Percentiles rank a stretch among this genome's conserved stretches.
These are phyloP conservation scores for Psettodes erumei DNA, from an alignment of 2,113 vertebrate genomes.

Conservation along the genomic window DNA sequence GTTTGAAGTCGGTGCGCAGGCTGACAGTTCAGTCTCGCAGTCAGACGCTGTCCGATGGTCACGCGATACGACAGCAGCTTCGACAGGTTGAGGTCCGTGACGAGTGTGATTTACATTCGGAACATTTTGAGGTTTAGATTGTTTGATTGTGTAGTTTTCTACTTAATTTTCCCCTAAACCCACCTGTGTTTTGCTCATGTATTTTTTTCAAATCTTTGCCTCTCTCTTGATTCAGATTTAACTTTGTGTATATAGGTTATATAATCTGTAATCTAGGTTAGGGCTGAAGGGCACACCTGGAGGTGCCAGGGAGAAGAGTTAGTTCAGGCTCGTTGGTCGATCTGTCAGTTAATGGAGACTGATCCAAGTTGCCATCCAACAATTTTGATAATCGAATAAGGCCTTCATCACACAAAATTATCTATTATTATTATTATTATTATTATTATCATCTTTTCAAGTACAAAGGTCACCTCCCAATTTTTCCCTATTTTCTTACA, in stretches of 20 bases:
- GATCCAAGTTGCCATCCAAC: no score
- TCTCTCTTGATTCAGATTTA: not conserved
- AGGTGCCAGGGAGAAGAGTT: not conserved
- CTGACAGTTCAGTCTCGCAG: constrained; percentile 13
- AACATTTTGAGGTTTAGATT: not conserved
- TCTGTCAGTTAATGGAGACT: not conserved
- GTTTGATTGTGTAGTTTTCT: constrained; percentile 2
- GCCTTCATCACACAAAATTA: not conserved
- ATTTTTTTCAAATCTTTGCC: not conserved
- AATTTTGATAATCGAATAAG: not conserved
- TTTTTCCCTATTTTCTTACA: no score
- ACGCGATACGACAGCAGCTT: constrained; percentile 12
- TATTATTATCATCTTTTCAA: no score
- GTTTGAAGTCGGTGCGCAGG: not conserved
- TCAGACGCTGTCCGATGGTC: constrained; percentile 8
- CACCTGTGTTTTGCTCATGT: not conserved
- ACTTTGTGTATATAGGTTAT: not conserved
- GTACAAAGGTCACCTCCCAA: no score
- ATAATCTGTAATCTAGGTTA: not conserved
- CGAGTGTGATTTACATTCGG: not conserved
- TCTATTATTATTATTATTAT: no score
- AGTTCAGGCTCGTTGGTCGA: not conserved
- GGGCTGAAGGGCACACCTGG: not conserved
- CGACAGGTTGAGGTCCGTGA: not conserved
- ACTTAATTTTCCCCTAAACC: not conserved